Conservation (phyloP, 2,797 vertebrate species). For the Synaphobranchus kaupii region DNA sequence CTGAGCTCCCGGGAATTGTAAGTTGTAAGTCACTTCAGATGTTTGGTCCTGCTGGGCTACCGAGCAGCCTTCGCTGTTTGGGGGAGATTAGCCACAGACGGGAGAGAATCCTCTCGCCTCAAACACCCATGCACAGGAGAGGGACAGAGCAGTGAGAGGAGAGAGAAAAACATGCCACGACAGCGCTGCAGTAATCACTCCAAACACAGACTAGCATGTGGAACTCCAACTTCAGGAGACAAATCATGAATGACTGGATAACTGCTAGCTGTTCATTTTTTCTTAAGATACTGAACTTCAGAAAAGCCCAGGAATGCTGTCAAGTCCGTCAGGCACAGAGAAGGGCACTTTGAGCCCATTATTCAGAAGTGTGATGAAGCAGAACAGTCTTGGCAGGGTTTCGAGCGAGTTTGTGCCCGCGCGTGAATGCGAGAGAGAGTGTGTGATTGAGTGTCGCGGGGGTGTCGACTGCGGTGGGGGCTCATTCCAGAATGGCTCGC, state of each 20-base stretch:
- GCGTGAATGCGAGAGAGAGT: not conserved
- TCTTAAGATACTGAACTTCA: not conserved
- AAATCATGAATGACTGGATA: not conserved
- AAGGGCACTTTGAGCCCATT: not conserved
- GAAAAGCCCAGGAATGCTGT: not conserved
- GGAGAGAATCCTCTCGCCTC: slow-evolving; percentile 2
- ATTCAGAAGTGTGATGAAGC: not conserved
- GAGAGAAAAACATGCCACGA: not conserved
- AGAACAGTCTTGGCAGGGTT: not conserved
- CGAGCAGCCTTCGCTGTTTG: not conserved
- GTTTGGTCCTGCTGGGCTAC: not conserved
- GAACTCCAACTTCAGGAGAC: not conserved
- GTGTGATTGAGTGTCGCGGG: not conserved
- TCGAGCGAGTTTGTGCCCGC: not conserved
- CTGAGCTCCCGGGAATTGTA: not conserved
- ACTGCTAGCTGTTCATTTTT: not conserved
- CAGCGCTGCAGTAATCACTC: not conserved
- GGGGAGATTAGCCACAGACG: not conserved
- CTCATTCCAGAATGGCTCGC: not conserved
- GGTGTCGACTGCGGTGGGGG: not conserved
- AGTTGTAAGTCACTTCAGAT: slow-evolving; percentile 7
- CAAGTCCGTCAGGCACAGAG: not conserved
- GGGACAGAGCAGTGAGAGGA: not conserved
- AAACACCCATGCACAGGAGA: not conserved
- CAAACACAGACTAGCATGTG: not conserved